A percentile compares a stretch with the other conserved stretches of the same genome.
Evolutionary conservation across 2,113 vertebrate genomes (phyloP).

Genomic region (Pseudolaguvia tuberculata): DNA sequence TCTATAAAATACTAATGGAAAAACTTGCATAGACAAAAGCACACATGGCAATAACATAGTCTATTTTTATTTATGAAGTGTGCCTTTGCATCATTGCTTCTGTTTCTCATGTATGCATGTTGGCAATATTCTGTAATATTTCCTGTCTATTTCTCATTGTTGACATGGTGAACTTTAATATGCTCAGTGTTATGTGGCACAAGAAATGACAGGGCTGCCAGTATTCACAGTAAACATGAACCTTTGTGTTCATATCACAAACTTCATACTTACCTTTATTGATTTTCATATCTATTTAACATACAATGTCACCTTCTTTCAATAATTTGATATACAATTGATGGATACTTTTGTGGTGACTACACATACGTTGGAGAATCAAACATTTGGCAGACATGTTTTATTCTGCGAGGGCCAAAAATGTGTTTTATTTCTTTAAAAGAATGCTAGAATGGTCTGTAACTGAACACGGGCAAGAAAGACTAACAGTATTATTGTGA

Average conservation of each 20-base stretch:
- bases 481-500: too few species aligned
- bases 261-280: neutral
- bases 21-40: neutral
- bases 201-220: neutral
- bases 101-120: neutral
- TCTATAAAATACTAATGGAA: too few species aligned
- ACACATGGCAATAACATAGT: neutral
- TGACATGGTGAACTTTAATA: constrained; percentile 8
- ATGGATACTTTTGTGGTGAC: too few species aligned
- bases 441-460: too few species aligned
- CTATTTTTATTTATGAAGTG: neutral
- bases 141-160: constrained; percentile 1
- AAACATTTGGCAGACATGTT: too few species aligned
- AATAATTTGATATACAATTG: too few species aligned
- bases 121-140: neutral
- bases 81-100: neutral
- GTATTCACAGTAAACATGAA: constrained; percentile 9
- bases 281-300: neutral
- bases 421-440: too few species aligned
- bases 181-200: neutral
- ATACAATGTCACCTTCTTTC: too few species aligned
- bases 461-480: too few species aligned
- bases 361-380: too few species aligned
- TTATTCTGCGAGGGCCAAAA: too few species aligned
- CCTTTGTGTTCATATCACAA: neutral